These are phyloP conservation scores for Allygus modestus DNA, from an alignment of 2,888 invertebrate genomes.

Conservation along the genomic window DNA sequence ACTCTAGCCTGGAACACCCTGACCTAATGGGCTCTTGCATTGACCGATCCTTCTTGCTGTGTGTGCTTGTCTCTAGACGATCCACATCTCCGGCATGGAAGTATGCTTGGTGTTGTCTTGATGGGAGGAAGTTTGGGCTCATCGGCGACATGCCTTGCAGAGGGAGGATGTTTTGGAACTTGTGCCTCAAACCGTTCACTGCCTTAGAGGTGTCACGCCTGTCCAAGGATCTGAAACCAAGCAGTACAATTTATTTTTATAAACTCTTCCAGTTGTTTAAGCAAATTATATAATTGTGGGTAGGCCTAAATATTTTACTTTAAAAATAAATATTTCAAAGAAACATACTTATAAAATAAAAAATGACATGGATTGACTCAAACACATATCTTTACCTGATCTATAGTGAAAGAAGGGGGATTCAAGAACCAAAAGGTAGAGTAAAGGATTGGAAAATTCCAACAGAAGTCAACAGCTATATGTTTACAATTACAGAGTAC, in stretches of 20 bases:
- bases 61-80: background rate
- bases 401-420: too few species aligned
- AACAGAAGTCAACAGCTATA: too few species aligned
- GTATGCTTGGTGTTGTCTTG: constrained; percentile 37
- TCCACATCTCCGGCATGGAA: constrained; percentile 4
- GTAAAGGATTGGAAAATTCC: too few species aligned
- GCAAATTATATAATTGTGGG: constrained; percentile 8
- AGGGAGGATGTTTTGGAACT: constrained; percentile 46
- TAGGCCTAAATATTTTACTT: too few species aligned
- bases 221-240: constrained; percentile 28
- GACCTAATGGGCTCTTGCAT: background rate
- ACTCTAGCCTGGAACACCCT: constrained; percentile 24
- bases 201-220: constrained; percentile 16
- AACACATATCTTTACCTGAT: too few species aligned
- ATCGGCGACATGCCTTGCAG: constrained; percentile 17
- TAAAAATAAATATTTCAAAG: too few species aligned
- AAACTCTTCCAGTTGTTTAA: background rate
- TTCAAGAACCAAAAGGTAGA: too few species aligned
- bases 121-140: constrained; percentile 43
- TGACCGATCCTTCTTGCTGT: constrained; percentile 26
- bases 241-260: constrained; percentile 1
- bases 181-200: constrained; percentile 23
- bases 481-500: too few species aligned
- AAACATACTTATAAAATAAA: too few species aligned
- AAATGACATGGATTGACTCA: too few species aligned